Base-by-base conservation (phyloP, 2,113 vertebrate species). In the Tragelaphus scriptus region DNA sequence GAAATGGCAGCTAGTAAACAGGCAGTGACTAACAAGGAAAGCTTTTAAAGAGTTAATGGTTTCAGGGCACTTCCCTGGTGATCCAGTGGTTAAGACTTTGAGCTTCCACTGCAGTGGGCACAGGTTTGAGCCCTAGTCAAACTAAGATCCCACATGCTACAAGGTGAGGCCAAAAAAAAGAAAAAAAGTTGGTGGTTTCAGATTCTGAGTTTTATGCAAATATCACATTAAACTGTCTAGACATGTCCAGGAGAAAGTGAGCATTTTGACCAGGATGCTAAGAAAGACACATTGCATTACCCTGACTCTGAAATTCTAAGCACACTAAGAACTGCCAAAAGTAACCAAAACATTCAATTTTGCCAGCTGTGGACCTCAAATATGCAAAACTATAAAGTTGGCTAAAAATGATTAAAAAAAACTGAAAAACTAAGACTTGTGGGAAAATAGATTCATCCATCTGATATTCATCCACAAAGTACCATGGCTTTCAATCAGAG, bases 171-270 rank as follows among this genome's bases (percentile, higher is more conserved):
- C 17, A 65, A n/a, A n/a, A 58, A 56, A 56, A 56, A 25, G 30
- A 6, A 65, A 61, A 28, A 91, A 21, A 5, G 25, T 85, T 68
- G 68, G 28, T 56, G 85, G 44, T 51, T 94, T 89, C 21, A 86
- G 19, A 91, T 82, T 71, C 63, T 88, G 65, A 88, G 36, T 91
- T 96, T 88, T 88, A 91, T 49, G 36, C 65, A 93, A 95, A 61
- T 23, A 56, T 93, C 36, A 51, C 51, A 25, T 80, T 88, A 94
- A 47, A 93, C 53, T 56, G 17, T 65, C 82, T 79, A 88, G 63
- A 77, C 14, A 55, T 16, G 28, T 10, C 15, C n/a, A 47, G 8
- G 56, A 58, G 7, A 32, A 63, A 40, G 58, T 68, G 30, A 44
- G 8, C 55, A 77, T 92, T 85, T 94, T 97, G 32, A 68, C 25